Percentiles rank a stretch among this genome's conserved stretches.
These are phyloP conservation scores for Drosophila eohydei DNA, from an alignment of 2,888 invertebrate species.

Conservation along the genomic window DNA sequence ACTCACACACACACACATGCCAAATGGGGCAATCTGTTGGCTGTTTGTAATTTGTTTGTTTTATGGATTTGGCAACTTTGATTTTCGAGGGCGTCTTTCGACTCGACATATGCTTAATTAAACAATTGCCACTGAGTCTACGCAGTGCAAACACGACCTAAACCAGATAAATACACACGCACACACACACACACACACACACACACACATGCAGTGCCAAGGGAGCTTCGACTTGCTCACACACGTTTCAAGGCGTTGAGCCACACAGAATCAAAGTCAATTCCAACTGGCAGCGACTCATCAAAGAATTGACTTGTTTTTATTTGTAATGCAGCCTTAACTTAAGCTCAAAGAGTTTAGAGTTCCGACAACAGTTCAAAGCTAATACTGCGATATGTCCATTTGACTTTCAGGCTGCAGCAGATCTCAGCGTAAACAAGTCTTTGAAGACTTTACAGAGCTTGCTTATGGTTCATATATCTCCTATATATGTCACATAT, in stretches of 20 bases:
- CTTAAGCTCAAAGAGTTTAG: background rate
- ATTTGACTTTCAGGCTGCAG: no score
- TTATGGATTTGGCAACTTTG: slow-evolving; percentile 71
- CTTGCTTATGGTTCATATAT: no score
- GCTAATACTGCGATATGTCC: no score
- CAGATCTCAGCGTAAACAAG: no score
- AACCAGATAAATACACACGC: slow-evolving; percentile 38
- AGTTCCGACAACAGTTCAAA: no score
- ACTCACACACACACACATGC: slow-evolving; percentile 1
- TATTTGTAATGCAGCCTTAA: background rate
- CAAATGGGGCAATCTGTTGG: slow-evolving; percentile 58
- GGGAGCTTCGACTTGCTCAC: slow-evolving; percentile 33
- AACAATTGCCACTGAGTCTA: slow-evolving; percentile 52
- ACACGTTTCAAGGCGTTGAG: slow-evolving; percentile 23
- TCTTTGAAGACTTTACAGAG: no score
- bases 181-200: slow-evolving; percentile 6
- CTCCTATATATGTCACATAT: no score
- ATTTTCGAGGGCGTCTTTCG: slow-evolving; percentile 54
- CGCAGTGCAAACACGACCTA: slow-evolving; percentile 51
- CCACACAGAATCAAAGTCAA: slow-evolving; percentile 39
- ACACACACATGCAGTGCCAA: background rate
- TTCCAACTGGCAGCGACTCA: background rate
- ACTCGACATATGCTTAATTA: slow-evolving; percentile 62
- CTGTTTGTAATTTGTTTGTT: slow-evolving; percentile 75
- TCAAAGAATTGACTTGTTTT: slow-evolving; percentile 31